Evolutionary conservation across 2,888 invertebrate species (phyloP), one percentile per base, ranked within the genome.

Genomic region (Epicampocera succincta): DNA sequence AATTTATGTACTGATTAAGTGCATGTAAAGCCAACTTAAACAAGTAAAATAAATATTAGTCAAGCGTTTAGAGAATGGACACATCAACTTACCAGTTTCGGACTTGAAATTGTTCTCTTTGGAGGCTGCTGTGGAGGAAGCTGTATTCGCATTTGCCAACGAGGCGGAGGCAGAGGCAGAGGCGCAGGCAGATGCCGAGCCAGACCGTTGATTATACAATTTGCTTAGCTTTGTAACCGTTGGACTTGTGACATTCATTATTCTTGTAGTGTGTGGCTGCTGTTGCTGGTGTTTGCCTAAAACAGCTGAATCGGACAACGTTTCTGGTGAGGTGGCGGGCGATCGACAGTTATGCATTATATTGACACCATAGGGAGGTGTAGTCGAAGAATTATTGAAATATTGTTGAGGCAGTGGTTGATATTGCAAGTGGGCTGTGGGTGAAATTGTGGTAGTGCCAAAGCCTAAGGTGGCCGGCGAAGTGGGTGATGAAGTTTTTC

Each of bases 341-440:
- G 87, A 86, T 48, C 85, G 74, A 13, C 85, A 83, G 40, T 54
- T 80, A 40, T 84, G 84, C 50, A 84, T 38, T 3, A 73, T 29
- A 8, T 9, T 65, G n/a, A 52, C 75, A n/a, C 63, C 54, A 65
- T 74, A 77, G 2, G 63, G 42, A 48, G 77, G 21, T 17, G 61
- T 40, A 15, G 8, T 76, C 25, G 44, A 42, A 74, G 63, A n/a
- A n/a, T n/a, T 78, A 17, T 78, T 82, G n/a, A 84, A 69, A 80
- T 83, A 85, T 66, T 85, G 85, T 61, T 85, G 85, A 25, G 88
- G 89, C 85, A 89, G 52, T 38, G 89, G 89, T 40, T 89, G 89
- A 66, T 89, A 89, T 72, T 89, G 89, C 83, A 89, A 58, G 40
- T 86, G 87, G n/a, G 81, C 81, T 13, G 86, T 65, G 25, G 83